Evolutionary conservation across 2,113 vertebrate species (phyloP), one percentile per base, ranked within the genome.

Genomic region (Rana temporaria): DNA sequence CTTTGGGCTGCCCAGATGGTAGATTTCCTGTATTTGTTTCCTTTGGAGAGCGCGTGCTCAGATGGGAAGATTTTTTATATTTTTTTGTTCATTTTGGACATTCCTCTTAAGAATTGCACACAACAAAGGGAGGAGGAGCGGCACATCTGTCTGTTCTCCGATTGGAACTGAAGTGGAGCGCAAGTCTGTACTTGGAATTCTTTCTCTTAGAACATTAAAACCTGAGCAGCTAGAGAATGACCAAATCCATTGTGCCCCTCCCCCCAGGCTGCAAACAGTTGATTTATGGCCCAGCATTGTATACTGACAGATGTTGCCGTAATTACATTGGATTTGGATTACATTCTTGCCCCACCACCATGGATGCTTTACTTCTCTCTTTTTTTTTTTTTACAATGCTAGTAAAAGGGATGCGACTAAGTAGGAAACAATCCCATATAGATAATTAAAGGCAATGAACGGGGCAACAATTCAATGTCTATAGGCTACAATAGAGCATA

Each of bases 201-300:
- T 62, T 75, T 75, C 56, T n/a, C 59, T 62, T 75, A 56, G 72
- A 75, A 75, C 72, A 18, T 9, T 75, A 17, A 22, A 62, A 75
- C 60, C 24, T 20, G 9, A 24, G 60, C 20, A 60, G 32, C 56
- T 60, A 32, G 5, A n/a, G 30, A 32, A 16, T 62, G 60, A 75
- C 42, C 9, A 48, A 48, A 12, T 48, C 42, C 42, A 48, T 48
- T 48, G 42, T 48, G 42, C 42, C 42, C 42, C 11, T 48, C 7
- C 42, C 42, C 42, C 11, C 2, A 48, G 42, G 42, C 57, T 75
- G 56, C 30, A 19, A 62, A n/a, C n/a, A 17, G 1, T 62, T 22
- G 19, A 1, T 38, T 59, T 60, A 22, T 42, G 26, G 22, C 15
- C 20, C 18, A 57, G 32, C 30, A n/a, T 60, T 74, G 18, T 60